phyloP scores from a whole-genome alignment of 2,797 vertebrate species.

The Acrossocheilus fasciatus region DNA sequence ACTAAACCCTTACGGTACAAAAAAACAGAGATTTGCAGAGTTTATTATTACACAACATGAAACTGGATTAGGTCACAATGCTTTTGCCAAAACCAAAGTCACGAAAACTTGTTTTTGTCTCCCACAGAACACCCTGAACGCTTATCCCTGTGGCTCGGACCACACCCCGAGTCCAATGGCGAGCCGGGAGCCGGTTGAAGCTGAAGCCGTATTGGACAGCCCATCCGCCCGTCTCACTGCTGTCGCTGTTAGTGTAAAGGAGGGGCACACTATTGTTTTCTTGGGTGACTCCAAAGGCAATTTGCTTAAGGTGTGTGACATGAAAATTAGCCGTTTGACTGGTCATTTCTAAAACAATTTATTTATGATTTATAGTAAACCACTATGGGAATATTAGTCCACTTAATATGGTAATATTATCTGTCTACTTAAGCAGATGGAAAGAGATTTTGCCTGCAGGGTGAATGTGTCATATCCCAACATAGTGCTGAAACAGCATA shows the following conservation, averaged over 20 bases:
- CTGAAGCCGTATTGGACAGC: constrained; percentile 80
- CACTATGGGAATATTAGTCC: not conserved
- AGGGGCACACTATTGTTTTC: constrained; percentile 90
- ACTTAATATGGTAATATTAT: constrained; percentile 41
- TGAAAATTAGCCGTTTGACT: not conserved
- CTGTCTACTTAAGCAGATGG: constrained; percentile 21
- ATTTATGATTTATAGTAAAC: constrained; percentile 10
- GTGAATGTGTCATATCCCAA: constrained; percentile 27
- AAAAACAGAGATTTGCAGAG: constrained; percentile 8
- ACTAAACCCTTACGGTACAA: constrained; percentile 29
- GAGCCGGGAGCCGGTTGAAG: constrained; percentile 83
- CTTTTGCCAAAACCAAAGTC: not conserved
- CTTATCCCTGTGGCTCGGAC: constrained; percentile 95
- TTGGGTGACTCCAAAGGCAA: constrained; percentile 91
- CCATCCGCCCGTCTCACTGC: constrained; percentile 84
- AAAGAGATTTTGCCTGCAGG: constrained; percentile 12
- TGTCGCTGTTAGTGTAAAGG: constrained; percentile 87
- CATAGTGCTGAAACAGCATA: constrained; percentile 33
- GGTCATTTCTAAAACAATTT: constrained; percentile 12
- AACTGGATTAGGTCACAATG: constrained; percentile 23
- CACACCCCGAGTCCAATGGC: constrained; percentile 98
- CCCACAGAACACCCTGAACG: constrained; percentile 89
- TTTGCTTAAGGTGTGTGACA: constrained; percentile 81
- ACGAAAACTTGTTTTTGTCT: constrained; percentile 35
- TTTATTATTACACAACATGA: constrained; percentile 27